Evolutionary conservation across 2,797 vertebrate genomes (phyloP).

Genomic region (Eleutherodactylus coqui): DNA sequence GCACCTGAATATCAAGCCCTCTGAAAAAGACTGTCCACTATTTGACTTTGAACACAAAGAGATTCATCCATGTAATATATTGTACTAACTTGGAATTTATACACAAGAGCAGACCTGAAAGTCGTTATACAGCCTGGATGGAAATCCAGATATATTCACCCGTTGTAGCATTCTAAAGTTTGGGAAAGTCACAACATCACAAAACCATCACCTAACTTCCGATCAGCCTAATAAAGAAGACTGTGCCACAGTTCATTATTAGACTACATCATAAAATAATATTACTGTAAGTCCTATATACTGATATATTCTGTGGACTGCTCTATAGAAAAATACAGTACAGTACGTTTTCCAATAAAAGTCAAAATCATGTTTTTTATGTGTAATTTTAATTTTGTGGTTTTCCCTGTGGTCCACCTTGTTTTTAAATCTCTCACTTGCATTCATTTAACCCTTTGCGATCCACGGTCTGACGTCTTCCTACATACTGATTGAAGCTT

Average conservation of each 20-base stretch:
- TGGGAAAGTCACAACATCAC: neutral
- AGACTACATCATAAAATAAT: neutral
- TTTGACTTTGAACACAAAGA: slow-evolving; percentile 66
- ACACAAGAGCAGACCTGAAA: slow-evolving; percentile 19
- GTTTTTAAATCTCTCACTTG: no score
- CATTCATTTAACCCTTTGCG: no score
- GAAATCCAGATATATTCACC: neutral
- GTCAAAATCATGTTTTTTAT: no score
- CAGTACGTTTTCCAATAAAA: no score
- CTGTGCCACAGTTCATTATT: no score
- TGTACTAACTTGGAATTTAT: slow-evolving; percentile 3
- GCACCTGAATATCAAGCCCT: slow-evolving; percentile 57
- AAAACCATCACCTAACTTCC: neutral
- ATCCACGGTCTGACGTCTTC: no score
- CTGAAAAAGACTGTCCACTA: slow-evolving; percentile 70
- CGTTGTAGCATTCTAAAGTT: neutral
- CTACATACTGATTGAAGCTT: no score
- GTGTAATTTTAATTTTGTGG: no score
- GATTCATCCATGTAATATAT: slow-evolving; percentile 31
- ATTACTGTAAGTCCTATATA: no score
- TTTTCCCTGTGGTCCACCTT: no score
- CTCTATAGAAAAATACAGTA: no score
- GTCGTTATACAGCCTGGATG: neutral
- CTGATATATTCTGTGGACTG: no score
- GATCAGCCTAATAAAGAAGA: neutral